phyloP scores from a whole-genome alignment of 1,140 invertebrate species.

The Holotrichia oblita region DNA sequence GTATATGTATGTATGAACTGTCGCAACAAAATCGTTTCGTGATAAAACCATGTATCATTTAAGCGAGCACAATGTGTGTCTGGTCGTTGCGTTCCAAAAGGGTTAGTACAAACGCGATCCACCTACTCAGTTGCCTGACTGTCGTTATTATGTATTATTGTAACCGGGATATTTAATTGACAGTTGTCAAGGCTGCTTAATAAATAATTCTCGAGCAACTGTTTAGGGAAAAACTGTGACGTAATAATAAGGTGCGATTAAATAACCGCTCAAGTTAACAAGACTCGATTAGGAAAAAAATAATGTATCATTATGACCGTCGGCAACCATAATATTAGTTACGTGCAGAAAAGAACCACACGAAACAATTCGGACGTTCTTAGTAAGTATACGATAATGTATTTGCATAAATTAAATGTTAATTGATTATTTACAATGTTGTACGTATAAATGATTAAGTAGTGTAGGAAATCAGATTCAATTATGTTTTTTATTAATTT shows the following conservation, averaged over 20 bases:
- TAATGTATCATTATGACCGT: not conserved
- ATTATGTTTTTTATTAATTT: too few species aligned
- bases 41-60: slow-evolving; percentile 22
- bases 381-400: not conserved
- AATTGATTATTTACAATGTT: not conserved
- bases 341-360: not conserved
- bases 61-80: slow-evolving; percentile 5
- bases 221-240: slow-evolving; percentile 35
- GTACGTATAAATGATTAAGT: too few species aligned
- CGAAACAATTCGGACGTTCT: slow-evolving; percentile 4
- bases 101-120: slow-evolving; percentile 30
- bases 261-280: slow-evolving; percentile 29
- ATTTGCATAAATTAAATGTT: slow-evolving; percentile 5
- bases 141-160: slow-evolving; percentile 37
- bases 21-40: slow-evolving; percentile 21
- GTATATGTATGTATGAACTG: not conserved
- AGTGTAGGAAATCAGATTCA: too few species aligned
- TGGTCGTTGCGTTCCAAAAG: not conserved
- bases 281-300: slow-evolving; percentile 35
- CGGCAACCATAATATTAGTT: not conserved
- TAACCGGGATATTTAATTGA: slow-evolving; percentile 34
- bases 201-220: slow-evolving; percentile 34
- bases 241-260: slow-evolving; percentile 36
- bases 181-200: slow-evolving; percentile 33
- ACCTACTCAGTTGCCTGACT: slow-evolving; percentile 29